Conservation (phyloP, 2,888 invertebrate species). For the Crioceris asparagi region DNA sequence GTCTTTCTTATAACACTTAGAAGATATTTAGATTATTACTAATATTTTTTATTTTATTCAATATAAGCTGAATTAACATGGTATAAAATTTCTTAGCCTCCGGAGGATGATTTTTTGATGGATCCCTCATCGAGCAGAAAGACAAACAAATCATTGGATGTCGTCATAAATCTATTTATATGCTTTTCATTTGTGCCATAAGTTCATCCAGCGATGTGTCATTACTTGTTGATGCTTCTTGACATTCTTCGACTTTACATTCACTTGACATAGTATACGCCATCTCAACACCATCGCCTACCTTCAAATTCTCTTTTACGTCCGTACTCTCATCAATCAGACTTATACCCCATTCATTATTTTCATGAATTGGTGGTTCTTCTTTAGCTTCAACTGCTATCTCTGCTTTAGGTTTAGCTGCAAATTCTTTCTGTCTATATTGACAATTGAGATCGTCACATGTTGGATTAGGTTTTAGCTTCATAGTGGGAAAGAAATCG, state of each 20-base stretch:
- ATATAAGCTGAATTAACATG: no score
- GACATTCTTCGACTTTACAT: conserved; percentile 22
- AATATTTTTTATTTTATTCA: no score
- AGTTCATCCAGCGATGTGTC: conserved; percentile 75
- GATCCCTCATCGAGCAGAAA: no score
- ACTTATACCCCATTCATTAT: conserved; percentile 80
- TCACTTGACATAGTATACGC: conserved; percentile 42
- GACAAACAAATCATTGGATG: no score
- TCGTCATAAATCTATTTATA: no score
- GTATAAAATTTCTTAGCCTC: no score
- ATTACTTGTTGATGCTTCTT: conserved; percentile 20
- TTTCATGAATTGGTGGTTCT: conserved; percentile 57
- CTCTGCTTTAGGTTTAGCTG: conserved; percentile 44
- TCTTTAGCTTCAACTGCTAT: conserved; percentile 41
- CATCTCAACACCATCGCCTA: conserved; percentile 46
- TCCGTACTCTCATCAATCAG: conserved; percentile 62
- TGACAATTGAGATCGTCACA: conserved; percentile 80
- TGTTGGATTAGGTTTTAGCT: conserved; percentile 78
- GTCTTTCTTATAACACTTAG: no score
- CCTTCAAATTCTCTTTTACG: conserved; percentile 34
- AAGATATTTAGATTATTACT: no score
- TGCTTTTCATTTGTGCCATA: conserved; percentile 84
- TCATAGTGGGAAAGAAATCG: conserved; percentile 95
- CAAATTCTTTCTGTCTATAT: conserved; percentile 53
- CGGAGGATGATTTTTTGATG: no score